Evolutionary conservation across 1,140 invertebrate genomes (phyloP).

Genomic region (Drosophila bipectinata): DNA sequence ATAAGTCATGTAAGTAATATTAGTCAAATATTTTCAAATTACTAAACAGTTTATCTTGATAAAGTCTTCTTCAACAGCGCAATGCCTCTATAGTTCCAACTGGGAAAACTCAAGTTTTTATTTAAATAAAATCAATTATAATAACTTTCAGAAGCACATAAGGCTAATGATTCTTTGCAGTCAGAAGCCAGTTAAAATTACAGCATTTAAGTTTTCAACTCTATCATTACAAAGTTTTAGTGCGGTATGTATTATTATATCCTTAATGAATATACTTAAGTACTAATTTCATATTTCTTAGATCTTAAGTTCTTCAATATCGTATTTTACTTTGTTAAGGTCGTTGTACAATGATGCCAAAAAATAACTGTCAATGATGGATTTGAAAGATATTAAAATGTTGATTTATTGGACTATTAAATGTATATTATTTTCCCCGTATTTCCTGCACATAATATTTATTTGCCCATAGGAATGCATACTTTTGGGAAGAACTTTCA

Average conservation of each 20-base stretch:
- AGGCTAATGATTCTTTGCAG: conserved; percentile 76
- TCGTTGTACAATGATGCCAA: conserved; percentile 66
- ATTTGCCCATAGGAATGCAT: too few relatives aligned
- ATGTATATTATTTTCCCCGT: too few relatives aligned
- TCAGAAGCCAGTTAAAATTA: conserved; percentile 74
- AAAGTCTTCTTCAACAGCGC: conserved; percentile 65
- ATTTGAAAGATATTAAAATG: background rate
- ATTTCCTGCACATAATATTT: too few relatives aligned
- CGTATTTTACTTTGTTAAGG: conserved; percentile 74
- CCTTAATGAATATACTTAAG: background rate
- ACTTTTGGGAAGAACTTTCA: too few relatives aligned
- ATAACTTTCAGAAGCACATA: conserved; percentile 56
- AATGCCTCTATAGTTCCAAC: conserved; percentile 65
- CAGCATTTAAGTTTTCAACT: conserved; percentile 79
- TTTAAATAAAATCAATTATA: conserved; percentile 16
- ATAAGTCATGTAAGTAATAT: conserved; percentile 63
- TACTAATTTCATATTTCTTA: conserved; percentile 13
- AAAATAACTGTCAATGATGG: conserved; percentile 7
- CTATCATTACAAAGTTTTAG: conserved; percentile 78
- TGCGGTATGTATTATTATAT: conserved; percentile 45
- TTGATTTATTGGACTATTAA: too few relatives aligned
- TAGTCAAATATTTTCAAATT: background rate
- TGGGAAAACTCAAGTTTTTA: conserved; percentile 50
- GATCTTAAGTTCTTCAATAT: conserved; percentile 78
- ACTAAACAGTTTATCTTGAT: background rate